Evolutionary conservation across 1,140 invertebrate genomes (phyloP).

Genomic region (Antheraea mylitta): DNA sequence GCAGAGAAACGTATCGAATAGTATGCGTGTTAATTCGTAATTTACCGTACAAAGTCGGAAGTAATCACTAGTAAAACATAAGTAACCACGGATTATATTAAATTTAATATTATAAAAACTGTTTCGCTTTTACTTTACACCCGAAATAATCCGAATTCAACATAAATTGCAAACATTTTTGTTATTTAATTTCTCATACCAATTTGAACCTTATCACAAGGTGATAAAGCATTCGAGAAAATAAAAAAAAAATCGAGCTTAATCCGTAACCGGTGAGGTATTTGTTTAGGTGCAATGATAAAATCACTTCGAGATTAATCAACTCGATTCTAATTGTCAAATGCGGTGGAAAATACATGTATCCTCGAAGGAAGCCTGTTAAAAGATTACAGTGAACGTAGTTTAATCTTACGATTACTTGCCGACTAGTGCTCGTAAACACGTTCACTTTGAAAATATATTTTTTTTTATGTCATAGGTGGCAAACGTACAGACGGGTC

Average conservation of each 20-base stretch:
- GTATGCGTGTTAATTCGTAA: no score
- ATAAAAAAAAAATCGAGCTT: conserved; percentile 20
- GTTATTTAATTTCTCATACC: background rate
- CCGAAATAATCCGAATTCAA: conserved; percentile 13
- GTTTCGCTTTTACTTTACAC: conserved; percentile 10
- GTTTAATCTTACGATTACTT: no score
- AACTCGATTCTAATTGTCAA: conserved; percentile 13
- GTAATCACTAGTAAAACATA: no score
- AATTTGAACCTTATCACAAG: conserved; percentile 18
- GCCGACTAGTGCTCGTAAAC: no score
- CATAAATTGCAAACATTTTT: conserved; percentile 20
- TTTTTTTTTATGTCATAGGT: no score
- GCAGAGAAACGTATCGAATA: no score
- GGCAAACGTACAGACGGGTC: no score
- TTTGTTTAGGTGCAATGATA: conserved; percentile 70
- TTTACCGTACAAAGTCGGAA: no score
- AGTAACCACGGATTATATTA: no score
- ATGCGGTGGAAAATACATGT: conserved; percentile 14
- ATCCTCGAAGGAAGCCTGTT: background rate
- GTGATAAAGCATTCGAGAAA: conserved; percentile 7
- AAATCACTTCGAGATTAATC: conserved; percentile 17
- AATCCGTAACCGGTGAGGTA: background rate
- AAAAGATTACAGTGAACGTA: no score
- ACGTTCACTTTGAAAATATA: no score
- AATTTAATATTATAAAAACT: background rate